phyloP scores from a whole-genome alignment of 2,113 vertebrate genomes.

The Cottus gobio region DNA sequence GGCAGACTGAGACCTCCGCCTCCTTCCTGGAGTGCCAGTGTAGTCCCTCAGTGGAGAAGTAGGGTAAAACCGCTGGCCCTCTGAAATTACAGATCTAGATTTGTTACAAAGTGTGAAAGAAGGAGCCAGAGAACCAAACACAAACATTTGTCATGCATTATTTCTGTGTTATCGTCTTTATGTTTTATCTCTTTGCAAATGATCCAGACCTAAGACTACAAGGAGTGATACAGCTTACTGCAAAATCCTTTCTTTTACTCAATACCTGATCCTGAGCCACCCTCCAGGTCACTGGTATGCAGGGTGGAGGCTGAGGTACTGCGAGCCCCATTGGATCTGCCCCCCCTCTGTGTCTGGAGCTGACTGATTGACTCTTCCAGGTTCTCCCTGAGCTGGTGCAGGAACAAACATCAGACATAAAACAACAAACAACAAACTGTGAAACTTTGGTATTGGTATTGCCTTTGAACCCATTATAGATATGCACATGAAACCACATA shows the following conservation, averaged over 20 bases:
- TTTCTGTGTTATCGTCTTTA: background rate
- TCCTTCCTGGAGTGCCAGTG: conserved; percentile 64
- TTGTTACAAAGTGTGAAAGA: background rate
- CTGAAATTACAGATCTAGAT: conserved; percentile 73
- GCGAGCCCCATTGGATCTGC: conserved; percentile 75
- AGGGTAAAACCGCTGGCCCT: conserved; percentile 82
- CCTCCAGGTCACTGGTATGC: conserved; percentile 90
- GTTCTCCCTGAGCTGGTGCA: conserved; percentile 89
- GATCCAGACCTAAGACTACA: background rate
- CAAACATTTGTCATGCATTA: background rate
- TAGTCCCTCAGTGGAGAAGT: conserved; percentile 90
- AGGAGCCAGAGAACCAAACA: background rate
- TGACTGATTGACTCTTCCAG: conserved; percentile 92
- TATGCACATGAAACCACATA: background rate
- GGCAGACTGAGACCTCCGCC: conserved; percentile 84
- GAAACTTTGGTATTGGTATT: too few relatives aligned
- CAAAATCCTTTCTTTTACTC: background rate
- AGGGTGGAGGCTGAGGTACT: conserved; percentile 89
- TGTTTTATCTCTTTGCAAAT: background rate
- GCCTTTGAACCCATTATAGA: too few relatives aligned
- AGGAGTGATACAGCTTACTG: background rate
- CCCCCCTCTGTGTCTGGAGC: conserved; percentile 84
- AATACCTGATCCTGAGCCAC: conserved; percentile 82
- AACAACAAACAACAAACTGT: background rate
- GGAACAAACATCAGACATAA: conserved; percentile 10